Conservation (phyloP, 2,113 vertebrate species). For the Butastur rufipennis region DNA sequence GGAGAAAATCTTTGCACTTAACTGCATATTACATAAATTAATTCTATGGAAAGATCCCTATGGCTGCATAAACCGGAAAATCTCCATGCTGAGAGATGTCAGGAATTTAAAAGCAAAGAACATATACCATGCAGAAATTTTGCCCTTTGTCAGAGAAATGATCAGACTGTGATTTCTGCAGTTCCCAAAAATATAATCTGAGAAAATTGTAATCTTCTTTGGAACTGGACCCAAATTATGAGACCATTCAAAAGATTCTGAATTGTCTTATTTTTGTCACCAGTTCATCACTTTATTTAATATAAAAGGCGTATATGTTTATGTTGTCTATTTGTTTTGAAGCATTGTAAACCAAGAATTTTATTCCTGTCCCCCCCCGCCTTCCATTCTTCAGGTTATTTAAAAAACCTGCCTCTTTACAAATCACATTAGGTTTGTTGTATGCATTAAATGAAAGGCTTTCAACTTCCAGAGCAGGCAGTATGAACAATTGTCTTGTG, state of each 20-base stretch:
- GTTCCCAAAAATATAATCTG: neutral
- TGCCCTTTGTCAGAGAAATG: neutral
- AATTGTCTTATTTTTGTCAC: neutral
- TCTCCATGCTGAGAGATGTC: neutral
- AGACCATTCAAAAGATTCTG: neutral
- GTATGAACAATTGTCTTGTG: neutral
- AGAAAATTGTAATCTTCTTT: neutral
- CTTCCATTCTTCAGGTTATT: neutral
- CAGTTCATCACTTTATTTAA: neutral
- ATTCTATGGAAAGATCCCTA: neutral
- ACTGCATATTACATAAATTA: neutral
- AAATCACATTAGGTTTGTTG: conserved; percentile 21
- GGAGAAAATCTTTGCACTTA: neutral
- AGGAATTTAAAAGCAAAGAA: neutral
- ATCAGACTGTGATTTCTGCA: neutral
- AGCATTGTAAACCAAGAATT: neutral
- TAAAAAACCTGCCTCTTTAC: neutral
- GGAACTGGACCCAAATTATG: neutral
- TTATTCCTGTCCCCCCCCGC: neutral
- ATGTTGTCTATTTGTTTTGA: neutral
- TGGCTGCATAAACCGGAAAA: neutral
- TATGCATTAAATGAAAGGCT: conserved; percentile 13
- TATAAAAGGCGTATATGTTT: neutral
- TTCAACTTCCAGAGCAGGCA: neutral
- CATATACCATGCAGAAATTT: neutral